Evolutionary conservation across 2,888 invertebrate species (phyloP), one percentile per base, ranked within the genome.

Genomic region (Nesidiocoris tenuis): DNA sequence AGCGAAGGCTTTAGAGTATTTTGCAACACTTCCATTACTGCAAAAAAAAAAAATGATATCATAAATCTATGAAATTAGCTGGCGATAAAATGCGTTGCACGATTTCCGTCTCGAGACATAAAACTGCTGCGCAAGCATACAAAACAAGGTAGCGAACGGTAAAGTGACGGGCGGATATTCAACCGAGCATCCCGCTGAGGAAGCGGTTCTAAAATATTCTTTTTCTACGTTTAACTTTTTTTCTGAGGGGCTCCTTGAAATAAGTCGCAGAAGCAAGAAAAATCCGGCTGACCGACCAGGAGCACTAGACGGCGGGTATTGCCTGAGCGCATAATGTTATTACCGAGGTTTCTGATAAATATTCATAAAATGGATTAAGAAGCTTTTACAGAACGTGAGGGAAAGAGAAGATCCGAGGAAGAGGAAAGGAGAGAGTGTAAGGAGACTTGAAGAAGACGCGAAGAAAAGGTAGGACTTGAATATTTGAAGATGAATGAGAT

Each of bases 331-430:
- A 21, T 72, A 72, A 72, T 72, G 54, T 72, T 63, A 63, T 72
- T 61, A 72, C 23, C 22, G 61, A 61, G 63, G 72, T 39, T 61
- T 39, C 72, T 72, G 72, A 61, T 72, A 63, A 72, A 72, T 72
- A 72, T 72, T 72, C 72, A 72, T 72, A 72, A 63, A 72, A 61
- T 54, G 39, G 56, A 72, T 72, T 72, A 72, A 39, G 12, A 12
- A 3, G 12, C 39, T 39, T 39, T 39, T 39, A 3, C 39, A n/a
- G n/a, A n/a, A n/a, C 39, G 5, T 12, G 39, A 39, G 39, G 39
- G 12, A 12, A 12, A 39, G 12, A 39, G 39, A 39, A 39, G 39
- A 39, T n/a, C 39, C 12, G 39, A 12, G 39, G 12, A 39, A 39
- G 39, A 39, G 25, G 61, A 22, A 57, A 12, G 9, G 17, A 59